Percentiles rank a stretch among this genome's conserved stretches.
phyloP scores from a whole-genome alignment of 2,113 vertebrate species.

The Junco hyemalis region DNA sequence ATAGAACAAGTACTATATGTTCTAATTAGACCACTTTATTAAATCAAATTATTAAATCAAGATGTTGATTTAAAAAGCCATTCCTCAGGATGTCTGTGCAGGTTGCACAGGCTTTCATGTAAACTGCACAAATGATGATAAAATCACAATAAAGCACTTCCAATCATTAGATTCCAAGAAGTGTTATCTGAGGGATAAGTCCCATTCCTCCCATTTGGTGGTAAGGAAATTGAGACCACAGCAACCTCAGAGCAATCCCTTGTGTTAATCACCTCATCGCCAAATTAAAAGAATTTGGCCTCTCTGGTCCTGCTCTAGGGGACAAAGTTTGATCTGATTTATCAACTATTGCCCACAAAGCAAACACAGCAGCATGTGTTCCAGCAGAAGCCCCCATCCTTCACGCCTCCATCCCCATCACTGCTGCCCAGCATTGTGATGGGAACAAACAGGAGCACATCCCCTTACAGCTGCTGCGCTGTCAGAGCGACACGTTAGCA shows the following conservation, averaged over 20 bases:
- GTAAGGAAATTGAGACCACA: neutral
- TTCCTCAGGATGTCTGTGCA: neutral
- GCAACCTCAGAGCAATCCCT: neutral
- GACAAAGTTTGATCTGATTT: constrained; percentile 28
- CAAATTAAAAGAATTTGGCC: neutral
- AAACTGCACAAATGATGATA: neutral
- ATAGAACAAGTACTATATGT: neutral
- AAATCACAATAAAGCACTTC: neutral
- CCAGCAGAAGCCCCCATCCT: neutral
- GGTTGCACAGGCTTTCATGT: neutral
- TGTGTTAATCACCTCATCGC: neutral
- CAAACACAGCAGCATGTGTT: constrained; percentile 22
- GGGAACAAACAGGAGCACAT: constrained; percentile 1
- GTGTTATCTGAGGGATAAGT: neutral
- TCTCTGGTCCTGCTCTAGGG: neutral
- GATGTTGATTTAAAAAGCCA: neutral
- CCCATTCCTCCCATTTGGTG: neutral
- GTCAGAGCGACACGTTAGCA: neutral
- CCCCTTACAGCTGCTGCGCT: constrained; percentile 31
- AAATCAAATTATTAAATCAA: neutral
- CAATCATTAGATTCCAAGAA: neutral
- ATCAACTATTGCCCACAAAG: constrained; percentile 6
- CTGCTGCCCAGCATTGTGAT: constrained; percentile 12
- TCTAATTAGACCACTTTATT: neutral
- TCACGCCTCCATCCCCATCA: neutral